Conservation (phyloP, 37 sponge, comb jelly and placozoan genomes). For the Oopsacas minuta region DNA sequence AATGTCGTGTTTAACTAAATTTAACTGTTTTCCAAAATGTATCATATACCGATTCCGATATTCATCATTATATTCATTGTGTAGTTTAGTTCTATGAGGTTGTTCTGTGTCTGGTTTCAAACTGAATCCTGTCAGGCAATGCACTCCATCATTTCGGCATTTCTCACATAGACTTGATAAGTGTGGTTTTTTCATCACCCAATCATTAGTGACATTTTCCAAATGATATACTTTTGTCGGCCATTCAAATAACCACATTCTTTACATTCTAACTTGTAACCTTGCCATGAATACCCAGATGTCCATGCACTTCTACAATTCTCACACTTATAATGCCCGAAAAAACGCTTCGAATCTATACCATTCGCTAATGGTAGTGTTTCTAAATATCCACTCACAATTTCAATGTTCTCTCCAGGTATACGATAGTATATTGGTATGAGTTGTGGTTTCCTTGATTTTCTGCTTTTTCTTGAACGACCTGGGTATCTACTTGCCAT, state of each 20-base stretch:
- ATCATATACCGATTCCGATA: background rate
- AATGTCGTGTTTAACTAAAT: background rate
- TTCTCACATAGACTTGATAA: background rate
- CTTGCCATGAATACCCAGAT: background rate
- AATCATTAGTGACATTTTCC: background rate
- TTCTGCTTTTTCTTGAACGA: background rate
- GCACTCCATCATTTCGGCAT: constrained; percentile 1
- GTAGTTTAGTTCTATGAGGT: background rate
- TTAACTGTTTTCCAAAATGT: background rate
- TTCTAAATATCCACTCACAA: background rate
- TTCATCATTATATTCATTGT: background rate
- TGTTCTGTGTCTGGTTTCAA: background rate
- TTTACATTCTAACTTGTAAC: background rate
- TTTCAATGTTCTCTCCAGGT: background rate
- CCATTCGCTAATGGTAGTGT: background rate
- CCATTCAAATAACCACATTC: background rate
- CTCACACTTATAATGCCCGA: background rate
- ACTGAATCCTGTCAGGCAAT: background rate
- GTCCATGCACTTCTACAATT: background rate
- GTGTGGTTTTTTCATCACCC: background rate
- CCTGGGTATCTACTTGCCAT: background rate
- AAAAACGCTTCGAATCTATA: background rate
- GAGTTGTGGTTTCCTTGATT: background rate
- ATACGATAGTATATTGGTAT: background rate
- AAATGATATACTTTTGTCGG: background rate